phyloP scores from a whole-genome alignment of 2,888 invertebrate species.

The Brassicogethes aeneus region DNA sequence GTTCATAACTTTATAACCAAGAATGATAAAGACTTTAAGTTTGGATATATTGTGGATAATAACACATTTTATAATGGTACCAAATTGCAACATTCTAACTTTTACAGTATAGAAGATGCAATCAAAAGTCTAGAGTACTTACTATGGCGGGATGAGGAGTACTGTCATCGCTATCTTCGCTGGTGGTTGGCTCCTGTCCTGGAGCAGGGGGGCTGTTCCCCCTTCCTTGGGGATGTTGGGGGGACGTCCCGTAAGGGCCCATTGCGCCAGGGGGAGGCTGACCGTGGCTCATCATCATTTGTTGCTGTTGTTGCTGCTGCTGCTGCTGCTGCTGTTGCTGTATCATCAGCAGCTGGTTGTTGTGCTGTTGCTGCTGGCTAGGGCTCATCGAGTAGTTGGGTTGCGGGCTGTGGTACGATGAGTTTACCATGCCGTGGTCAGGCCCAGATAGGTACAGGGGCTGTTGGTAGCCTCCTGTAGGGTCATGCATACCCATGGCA shows the following conservation, averaged over 20 bases:
- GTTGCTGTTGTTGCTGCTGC: constrained; percentile 37
- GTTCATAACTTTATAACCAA: too few relatives aligned
- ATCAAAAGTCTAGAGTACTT: too few relatives aligned
- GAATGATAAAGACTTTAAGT: too few relatives aligned
- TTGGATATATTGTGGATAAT: too few relatives aligned
- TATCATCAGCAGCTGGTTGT: constrained; percentile 32
- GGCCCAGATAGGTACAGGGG: constrained; percentile 53
- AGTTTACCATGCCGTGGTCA: constrained; percentile 36
- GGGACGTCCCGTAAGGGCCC: constrained; percentile 44
- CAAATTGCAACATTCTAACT: too few relatives aligned
- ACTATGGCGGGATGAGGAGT: constrained; percentile 59
- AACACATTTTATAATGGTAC: too few relatives aligned
- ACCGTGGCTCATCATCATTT: constrained; percentile 40
- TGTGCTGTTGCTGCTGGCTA: constrained; percentile 24
- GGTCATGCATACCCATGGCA: constrained; percentile 40
- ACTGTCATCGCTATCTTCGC: constrained; percentile 82
- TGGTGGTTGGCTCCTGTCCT: constrained; percentile 59
- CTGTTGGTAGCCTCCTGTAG: constrained; percentile 54
- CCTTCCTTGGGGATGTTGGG: constrained; percentile 48
- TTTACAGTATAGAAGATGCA: too few relatives aligned
- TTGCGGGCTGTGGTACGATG: constrained; percentile 36
- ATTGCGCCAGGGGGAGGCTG: constrained; percentile 41
- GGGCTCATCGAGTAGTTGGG: constrained; percentile 35
- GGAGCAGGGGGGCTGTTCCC: constrained; percentile 51
- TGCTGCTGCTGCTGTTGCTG: constrained; percentile 35